Conservation (phyloP, 2,797 vertebrate genomes). For the Sternarchorhynchus goeldii region DNA sequence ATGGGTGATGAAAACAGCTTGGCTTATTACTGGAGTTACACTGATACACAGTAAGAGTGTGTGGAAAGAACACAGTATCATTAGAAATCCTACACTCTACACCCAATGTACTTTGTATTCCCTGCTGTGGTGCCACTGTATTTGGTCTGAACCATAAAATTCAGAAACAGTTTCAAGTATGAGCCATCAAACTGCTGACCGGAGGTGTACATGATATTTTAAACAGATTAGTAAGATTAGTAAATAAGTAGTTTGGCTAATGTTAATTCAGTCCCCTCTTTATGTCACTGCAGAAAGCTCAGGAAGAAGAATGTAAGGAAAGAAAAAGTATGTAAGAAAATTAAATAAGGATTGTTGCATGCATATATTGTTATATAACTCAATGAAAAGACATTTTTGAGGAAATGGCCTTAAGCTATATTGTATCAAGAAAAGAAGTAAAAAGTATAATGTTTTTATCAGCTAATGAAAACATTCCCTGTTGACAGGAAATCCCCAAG, state of each 20-base stretch:
- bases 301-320: not conserved
- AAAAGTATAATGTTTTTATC: not conserved
- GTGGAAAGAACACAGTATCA: not conserved
- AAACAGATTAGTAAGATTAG: not conserved
- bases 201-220: too few relatives aligned
- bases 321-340: not conserved
- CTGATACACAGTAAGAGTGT: not conserved
- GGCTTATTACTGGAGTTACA: not conserved
- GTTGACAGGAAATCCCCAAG: not conserved
- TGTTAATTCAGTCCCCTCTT: not conserved
- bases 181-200: too few relatives aligned
- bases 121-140: not conserved
- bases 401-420: not conserved
- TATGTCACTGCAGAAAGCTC: not conserved
- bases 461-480: not conserved
- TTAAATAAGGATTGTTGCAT: too few relatives aligned
- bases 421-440: conserved; percentile 1
- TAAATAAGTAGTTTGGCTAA: not conserved
- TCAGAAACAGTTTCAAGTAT: too few relatives aligned
- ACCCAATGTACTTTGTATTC: not conserved
- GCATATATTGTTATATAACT: too few relatives aligned
- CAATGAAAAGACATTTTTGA: not conserved
- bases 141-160: too few relatives aligned
- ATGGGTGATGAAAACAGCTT: not conserved
- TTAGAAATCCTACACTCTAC: not conserved